phyloP scores from a whole-genome alignment of 2,888 invertebrate genomes.

The Ectropis crepuscularia region DNA sequence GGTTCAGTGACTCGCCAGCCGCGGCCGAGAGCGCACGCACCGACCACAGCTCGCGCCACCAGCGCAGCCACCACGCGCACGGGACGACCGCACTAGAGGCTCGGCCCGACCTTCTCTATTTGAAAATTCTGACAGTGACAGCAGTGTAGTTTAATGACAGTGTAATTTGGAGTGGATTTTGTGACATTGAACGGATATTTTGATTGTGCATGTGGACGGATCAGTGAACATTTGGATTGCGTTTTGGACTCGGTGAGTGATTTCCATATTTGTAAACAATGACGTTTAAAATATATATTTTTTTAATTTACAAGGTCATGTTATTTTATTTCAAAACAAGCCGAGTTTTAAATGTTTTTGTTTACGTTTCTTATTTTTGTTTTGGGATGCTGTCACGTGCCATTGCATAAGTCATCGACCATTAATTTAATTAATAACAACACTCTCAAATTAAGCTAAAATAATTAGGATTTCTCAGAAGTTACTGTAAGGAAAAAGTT shows the following conservation, averaged over 20 bases:
- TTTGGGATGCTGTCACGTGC: slow-evolving; percentile 27
- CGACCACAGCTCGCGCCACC: slow-evolving; percentile 44
- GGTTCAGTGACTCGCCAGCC: slow-evolving; percentile 79
- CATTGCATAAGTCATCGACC: slow-evolving; percentile 7
- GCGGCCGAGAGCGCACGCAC: slow-evolving; percentile 59
- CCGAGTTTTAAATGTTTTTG: slow-evolving; percentile 25
- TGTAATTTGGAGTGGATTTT: slow-evolving; percentile 46
- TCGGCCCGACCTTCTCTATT: slow-evolving; percentile 46
- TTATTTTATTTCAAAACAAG: slow-evolving; percentile 7
- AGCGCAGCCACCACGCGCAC: slow-evolving; percentile 46
- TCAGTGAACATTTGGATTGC: slow-evolving; percentile 80
- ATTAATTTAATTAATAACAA: background rate
- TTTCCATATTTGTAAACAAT: slow-evolving; percentile 16
- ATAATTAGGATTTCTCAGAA: background rate
- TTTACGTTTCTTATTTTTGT: slow-evolving; percentile 26
- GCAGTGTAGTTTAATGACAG: slow-evolving; percentile 59
- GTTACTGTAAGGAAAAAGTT: no score
- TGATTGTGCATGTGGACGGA: slow-evolving; percentile 69
- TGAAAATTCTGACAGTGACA: slow-evolving; percentile 73
- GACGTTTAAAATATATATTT: slow-evolving; percentile 10
- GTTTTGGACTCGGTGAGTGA: slow-evolving; percentile 77
- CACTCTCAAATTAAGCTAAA: background rate
- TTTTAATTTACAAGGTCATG: slow-evolving; percentile 8
- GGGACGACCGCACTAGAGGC: slow-evolving; percentile 60
- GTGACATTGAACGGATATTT: slow-evolving; percentile 50